phyloP scores from a whole-genome alignment of 2,797 vertebrate species.

The Falco berigora region DNA sequence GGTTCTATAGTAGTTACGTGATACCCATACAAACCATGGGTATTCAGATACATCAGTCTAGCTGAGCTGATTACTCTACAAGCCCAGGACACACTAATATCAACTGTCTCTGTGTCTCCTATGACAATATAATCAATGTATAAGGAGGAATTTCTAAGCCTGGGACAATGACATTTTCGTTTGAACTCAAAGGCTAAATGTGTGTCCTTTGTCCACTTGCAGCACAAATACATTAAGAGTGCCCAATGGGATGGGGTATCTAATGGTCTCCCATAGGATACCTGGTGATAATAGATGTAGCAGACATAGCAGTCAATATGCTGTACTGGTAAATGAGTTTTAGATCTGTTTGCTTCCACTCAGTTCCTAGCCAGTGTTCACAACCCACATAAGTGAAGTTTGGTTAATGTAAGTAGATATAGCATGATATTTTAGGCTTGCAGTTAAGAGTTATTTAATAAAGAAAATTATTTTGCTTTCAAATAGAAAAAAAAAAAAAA shows the following conservation, averaged over 20 bases:
- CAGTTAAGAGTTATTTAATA: not conserved
- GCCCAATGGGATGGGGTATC: not conserved
- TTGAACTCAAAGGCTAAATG: not conserved
- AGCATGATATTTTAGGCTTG: not conserved
- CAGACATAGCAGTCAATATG: not conserved
- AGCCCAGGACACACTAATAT: not conserved
- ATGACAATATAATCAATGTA: not conserved
- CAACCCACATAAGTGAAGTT: not conserved
- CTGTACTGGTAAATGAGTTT: not conserved
- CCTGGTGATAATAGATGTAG: not conserved
- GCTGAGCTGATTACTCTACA: not conserved
- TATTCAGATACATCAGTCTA: not conserved
- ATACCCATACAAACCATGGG: not conserved
- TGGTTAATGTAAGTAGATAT: not conserved
- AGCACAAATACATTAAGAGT: not conserved
- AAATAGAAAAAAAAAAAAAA: not conserved
- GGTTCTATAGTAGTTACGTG: not conserved
- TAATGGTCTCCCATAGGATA: not conserved
- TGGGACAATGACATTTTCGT: not conserved
- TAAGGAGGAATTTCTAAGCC: not conserved
- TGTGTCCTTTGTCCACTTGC: not conserved
- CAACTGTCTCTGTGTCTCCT: not conserved
- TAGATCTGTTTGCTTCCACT: not conserved
- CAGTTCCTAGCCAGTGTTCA: not conserved
- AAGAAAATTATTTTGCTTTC: not conserved